phyloP scores from a whole-genome alignment of 1,140 invertebrate genomes.

The Micrasema minimum region DNA sequence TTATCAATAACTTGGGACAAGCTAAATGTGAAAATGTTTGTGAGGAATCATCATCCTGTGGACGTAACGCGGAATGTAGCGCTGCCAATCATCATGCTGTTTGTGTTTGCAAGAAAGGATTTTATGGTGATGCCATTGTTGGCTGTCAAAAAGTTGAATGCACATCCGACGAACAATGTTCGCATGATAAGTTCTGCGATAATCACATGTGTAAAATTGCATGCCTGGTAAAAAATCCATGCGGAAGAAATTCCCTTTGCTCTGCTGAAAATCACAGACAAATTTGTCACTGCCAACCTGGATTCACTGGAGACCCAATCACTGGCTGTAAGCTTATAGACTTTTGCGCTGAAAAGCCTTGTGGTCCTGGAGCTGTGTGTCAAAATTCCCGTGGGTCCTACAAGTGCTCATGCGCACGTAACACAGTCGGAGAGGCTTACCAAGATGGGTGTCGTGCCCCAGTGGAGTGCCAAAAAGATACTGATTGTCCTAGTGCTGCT shows the following conservation, averaged over 20 bases:
- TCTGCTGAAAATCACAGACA: constrained; percentile 81
- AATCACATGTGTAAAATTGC: constrained; percentile 85
- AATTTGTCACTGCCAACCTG: constrained; percentile 85
- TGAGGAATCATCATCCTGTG: constrained; percentile 73
- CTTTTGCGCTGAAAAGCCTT: constrained; percentile 81
- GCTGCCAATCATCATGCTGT: constrained; percentile 75
- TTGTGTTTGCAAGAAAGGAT: constrained; percentile 82
- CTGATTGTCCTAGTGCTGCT: constrained; percentile 82
- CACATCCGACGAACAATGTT: constrained; percentile 75
- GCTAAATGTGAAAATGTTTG: constrained; percentile 79
- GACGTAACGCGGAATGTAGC: constrained; percentile 81
- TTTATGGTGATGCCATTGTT: constrained; percentile 80
- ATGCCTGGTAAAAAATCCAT: constrained; percentile 82
- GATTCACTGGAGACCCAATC: constrained; percentile 82
- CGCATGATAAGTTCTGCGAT: constrained; percentile 84
- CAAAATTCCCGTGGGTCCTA: constrained; percentile 84
- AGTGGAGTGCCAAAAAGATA: constrained; percentile 79
- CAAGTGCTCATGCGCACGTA: constrained; percentile 81
- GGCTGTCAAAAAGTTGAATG: constrained; percentile 85
- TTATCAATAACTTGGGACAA: constrained; percentile 74
- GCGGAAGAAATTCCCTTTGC: constrained; percentile 85
- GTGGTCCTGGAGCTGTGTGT: constrained; percentile 85
- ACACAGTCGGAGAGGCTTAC: constrained; percentile 85
- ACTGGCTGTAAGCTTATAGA: constrained; percentile 79
- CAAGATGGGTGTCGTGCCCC: constrained; percentile 80